A percentile compares a stretch with the other conserved stretches of the same genome.
These are phyloP conservation scores for Gari tellinella DNA, from an alignment of 2,888 invertebrate species.

Conservation along the genomic window DNA sequence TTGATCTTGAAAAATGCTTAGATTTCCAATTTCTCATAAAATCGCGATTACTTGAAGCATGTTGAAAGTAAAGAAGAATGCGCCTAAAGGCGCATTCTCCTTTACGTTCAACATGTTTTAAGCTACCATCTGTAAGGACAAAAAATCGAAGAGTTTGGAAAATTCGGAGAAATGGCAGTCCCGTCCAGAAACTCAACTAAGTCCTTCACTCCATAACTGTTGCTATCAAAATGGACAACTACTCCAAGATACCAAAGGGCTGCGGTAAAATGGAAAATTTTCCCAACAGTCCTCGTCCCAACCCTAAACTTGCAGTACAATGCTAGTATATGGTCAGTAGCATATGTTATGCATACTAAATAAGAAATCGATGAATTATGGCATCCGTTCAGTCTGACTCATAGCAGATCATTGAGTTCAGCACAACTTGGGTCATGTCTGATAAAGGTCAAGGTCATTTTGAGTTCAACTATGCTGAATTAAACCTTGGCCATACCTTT, in stretches of 20 bases:
- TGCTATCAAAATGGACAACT: neutral
- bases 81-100: no score
- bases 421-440: neutral
- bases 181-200: conserved; percentile 28
- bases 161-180: no score
- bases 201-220: conserved; percentile 24
- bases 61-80: no score
- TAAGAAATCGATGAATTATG: conserved; percentile 36
- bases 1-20: no score
- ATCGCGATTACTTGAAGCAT: no score
- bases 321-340: conserved; percentile 8
- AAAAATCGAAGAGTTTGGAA: no score
- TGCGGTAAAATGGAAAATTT: conserved; percentile 39
- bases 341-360: conserved; percentile 36
- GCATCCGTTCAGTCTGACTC: conserved; percentile 38
- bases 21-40: no score
- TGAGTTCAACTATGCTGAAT: no score
- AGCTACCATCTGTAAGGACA: no score
- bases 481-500: no score
- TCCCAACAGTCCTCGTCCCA: conserved; percentile 31
- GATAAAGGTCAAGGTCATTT: no score
- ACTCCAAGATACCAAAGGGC: conserved; percentile 33
- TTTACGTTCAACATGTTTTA: no score
- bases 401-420: neutral
- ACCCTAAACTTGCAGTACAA: conserved; percentile 50